These are phyloP conservation scores for Myzus persicae DNA, from an alignment of 1,140 invertebrate genomes.

Conservation along the genomic window DNA sequence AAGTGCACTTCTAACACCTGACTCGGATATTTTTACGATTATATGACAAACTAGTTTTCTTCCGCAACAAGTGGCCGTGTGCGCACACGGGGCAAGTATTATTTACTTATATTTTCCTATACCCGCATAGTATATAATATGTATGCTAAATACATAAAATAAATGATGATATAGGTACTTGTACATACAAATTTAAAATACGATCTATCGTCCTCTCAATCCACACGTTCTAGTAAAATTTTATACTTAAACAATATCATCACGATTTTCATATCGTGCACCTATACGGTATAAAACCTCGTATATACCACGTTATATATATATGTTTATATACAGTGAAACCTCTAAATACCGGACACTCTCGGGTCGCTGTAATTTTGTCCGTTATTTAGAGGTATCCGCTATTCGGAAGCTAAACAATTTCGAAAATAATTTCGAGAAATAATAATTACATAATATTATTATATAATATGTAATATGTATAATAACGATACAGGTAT, in stretches of 20 bases:
- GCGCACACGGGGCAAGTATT: neutral
- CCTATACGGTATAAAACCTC: neutral
- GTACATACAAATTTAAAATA: neutral
- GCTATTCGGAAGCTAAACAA: too few species aligned
- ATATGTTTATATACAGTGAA: too few species aligned
- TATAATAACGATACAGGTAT: too few species aligned
- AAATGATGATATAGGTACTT: neutral
- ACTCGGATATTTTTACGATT: conserved; percentile 33
- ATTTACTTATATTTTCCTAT: neutral
- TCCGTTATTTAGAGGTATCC: too few species aligned
- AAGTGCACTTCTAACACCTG: conserved; percentile 57
- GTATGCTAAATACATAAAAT: neutral
- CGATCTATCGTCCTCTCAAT: neutral
- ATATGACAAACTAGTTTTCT: conserved; percentile 48
- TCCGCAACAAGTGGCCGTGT: conserved; percentile 22
- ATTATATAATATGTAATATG: too few species aligned
- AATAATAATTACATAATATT: too few species aligned
- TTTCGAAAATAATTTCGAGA: too few species aligned
- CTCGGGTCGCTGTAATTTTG: too few species aligned
- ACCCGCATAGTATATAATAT: neutral
- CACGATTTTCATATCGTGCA: neutral
- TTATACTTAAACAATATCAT: neutral
- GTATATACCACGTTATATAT: neutral
- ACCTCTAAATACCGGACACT: too few species aligned
- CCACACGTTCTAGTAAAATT: neutral